Conservation (phyloP, 2,888 invertebrate genomes). For the Cybosia mesomella region DNA sequence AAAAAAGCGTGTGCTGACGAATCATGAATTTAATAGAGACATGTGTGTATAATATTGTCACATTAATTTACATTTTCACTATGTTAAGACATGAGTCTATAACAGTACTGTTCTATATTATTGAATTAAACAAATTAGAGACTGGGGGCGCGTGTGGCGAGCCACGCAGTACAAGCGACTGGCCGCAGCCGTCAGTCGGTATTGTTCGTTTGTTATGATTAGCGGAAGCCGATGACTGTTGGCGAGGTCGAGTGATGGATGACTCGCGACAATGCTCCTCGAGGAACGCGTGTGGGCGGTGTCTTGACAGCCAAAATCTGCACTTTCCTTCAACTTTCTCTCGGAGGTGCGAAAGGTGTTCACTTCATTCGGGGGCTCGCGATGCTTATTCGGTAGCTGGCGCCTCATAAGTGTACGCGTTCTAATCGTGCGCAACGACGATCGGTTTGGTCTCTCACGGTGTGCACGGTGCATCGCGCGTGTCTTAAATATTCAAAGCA, state of each 20-base stretch:
- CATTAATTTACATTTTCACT: neutral
- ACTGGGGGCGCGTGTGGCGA: slow-evolving; percentile 12
- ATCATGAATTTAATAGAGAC: neutral
- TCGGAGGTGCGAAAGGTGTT: slow-evolving; percentile 86
- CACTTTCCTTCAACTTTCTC: slow-evolving; percentile 87
- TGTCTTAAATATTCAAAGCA: slow-evolving; percentile 80
- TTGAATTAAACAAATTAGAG: slow-evolving; percentile 6
- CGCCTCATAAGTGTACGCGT: slow-evolving; percentile 84
- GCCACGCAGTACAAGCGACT: slow-evolving; percentile 23
- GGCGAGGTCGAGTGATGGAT: slow-evolving; percentile 76
- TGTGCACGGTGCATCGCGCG: slow-evolving; percentile 69
- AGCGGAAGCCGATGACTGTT: slow-evolving; percentile 61
- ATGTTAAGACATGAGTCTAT: neutral
- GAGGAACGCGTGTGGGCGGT: slow-evolving; percentile 83
- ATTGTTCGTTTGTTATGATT: slow-evolving; percentile 74
- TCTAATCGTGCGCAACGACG: slow-evolving; percentile 73
- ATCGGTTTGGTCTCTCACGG: slow-evolving; percentile 54
- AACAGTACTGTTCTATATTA: neutral
- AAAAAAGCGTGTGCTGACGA: neutral
- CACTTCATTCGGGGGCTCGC: slow-evolving; percentile 81
- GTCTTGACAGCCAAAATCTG: slow-evolving; percentile 84
- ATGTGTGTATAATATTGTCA: neutral
- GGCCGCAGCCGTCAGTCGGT: slow-evolving; percentile 51
- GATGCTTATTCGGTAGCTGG: slow-evolving; percentile 84
- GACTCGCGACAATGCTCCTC: slow-evolving; percentile 82